Conservation (phyloP, 1,140 invertebrate genomes). For the Atta cephalotes region DNA sequence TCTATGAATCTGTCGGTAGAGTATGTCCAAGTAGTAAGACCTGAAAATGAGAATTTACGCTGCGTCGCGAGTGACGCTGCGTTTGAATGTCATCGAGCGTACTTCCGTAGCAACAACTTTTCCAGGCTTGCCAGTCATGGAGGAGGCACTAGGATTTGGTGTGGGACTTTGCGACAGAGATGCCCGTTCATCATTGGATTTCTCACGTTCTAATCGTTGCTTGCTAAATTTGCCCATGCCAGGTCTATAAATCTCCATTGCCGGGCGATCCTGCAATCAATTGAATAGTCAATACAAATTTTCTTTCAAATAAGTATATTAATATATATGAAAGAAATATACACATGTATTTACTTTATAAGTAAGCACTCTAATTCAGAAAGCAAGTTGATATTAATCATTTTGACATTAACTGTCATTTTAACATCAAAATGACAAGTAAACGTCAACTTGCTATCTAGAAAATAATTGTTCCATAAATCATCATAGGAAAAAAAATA, state of each 20-base stretch:
- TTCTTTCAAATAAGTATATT: constrained; percentile 4
- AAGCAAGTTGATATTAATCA: no score
- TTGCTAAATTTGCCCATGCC: constrained; percentile 91
- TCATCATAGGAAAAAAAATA: background rate
- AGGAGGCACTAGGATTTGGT: constrained; percentile 68
- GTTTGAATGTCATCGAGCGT: constrained; percentile 85
- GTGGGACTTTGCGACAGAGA: constrained; percentile 84
- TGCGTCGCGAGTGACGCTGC: constrained; percentile 83
- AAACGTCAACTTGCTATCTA: no score
- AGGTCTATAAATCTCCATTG: constrained; percentile 91
- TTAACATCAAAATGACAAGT: no score
- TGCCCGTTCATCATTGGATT: constrained; percentile 83
- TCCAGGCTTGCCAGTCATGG: constrained; percentile 68
- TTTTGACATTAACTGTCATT: no score
- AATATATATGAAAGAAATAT: background rate
- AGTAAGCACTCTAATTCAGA: no score
- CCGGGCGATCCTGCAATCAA: constrained; percentile 89
- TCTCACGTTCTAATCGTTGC: constrained; percentile 89
- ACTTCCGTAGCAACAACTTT: constrained; percentile 81
- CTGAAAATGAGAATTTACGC: constrained; percentile 63
- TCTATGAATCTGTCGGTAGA: background rate
- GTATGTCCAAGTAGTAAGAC: background rate
- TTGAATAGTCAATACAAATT: background rate
- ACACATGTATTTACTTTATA: no score
- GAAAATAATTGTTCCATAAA: no score